Evolutionary conservation across 1,140 invertebrate species (phyloP), one percentile per base, ranked within the genome.

Genomic region (Ostrea edulis): DNA sequence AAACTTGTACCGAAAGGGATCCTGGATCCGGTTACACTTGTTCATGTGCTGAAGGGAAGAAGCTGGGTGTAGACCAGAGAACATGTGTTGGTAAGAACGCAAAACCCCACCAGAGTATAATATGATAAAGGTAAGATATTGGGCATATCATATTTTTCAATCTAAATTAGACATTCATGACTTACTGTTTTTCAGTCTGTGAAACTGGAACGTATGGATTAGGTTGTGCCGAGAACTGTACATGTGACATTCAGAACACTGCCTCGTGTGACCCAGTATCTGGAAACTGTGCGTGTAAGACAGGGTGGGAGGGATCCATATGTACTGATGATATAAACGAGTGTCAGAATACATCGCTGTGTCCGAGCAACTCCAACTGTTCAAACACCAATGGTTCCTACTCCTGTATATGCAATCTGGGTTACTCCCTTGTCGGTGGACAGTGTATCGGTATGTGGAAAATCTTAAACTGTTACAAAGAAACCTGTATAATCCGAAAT

Each of bases 1-100:
- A 71, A 1, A 65, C 8, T 8, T 68, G 87, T 55, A 86, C n/a
- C 1, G 89, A 91, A 82, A 71, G 55, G 2, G 88, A 88, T 71
- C 88, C 89, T 51, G 51, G 29, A 9, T 77, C 71, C 9, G 85
- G 91, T 5, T 92, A 88, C 62, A 77, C n/a, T 12, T 92, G 91
- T 65, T 87, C 86, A 12, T 92, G 91, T 85, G 53, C 53, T 12
- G 7, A 29, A 11, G 91, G 91, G 12, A 90, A 77, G 14, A 65
- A 68, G 12, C 65, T 92, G 8, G 77, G 77, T 22, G 77, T 84
- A 35, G 90, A 92, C 51, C 12, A 51, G n/a, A 62, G 71, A 44
- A 86, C 82, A 35, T 89, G 89, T 55, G 65, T 25, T 54, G 84
- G 89, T 89, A 83, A 82, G 22, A 62, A 20, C 0, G n/a, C 3